Evolutionary conservation across 2,888 invertebrate genomes (phyloP).

Genomic region (Phania funesta): DNA sequence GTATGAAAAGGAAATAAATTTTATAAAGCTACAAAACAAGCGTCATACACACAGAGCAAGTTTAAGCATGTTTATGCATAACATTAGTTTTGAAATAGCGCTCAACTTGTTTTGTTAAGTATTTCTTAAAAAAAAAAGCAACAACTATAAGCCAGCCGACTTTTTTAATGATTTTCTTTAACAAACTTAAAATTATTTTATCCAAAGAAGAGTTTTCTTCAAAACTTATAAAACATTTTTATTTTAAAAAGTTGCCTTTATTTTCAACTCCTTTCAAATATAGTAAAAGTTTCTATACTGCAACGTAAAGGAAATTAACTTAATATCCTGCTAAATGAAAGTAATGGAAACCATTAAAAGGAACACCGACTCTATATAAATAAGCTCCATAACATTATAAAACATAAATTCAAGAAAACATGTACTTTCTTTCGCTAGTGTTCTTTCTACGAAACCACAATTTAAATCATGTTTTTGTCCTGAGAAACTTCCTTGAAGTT

Average conservation of each 20-base stretch:
- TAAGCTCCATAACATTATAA: slow-evolving; percentile 15
- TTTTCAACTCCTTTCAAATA: slow-evolving; percentile 1
- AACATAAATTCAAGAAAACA: slow-evolving; percentile 29
- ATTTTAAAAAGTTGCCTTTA: not conserved
- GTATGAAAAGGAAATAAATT: not conserved
- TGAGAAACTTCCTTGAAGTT: slow-evolving; percentile 36
- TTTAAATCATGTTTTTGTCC: slow-evolving; percentile 39
- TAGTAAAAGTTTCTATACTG: slow-evolving; percentile 26
- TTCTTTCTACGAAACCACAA: slow-evolving; percentile 29
- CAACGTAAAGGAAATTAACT: slow-evolving; percentile 58
- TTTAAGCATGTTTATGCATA: too few relatives aligned
- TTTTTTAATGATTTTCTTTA: too few relatives aligned
- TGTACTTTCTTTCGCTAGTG: not conserved
- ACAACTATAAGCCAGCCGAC: too few relatives aligned
- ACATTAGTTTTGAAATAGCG: too few relatives aligned
- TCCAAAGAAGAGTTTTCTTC: not conserved
- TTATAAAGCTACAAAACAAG: not conserved
- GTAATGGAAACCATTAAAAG: not conserved
- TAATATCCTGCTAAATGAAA: slow-evolving; percentile 55
- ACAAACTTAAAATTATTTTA: too few relatives aligned
- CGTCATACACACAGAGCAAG: too few relatives aligned
- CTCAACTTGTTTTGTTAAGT: too few relatives aligned
- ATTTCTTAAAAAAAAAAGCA: too few relatives aligned
- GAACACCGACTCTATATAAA: not conserved
- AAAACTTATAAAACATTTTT: not conserved